These are phyloP conservation scores for Oreochromis aureus DNA, from an alignment of 2,113 vertebrate species.

Conservation along the genomic window DNA sequence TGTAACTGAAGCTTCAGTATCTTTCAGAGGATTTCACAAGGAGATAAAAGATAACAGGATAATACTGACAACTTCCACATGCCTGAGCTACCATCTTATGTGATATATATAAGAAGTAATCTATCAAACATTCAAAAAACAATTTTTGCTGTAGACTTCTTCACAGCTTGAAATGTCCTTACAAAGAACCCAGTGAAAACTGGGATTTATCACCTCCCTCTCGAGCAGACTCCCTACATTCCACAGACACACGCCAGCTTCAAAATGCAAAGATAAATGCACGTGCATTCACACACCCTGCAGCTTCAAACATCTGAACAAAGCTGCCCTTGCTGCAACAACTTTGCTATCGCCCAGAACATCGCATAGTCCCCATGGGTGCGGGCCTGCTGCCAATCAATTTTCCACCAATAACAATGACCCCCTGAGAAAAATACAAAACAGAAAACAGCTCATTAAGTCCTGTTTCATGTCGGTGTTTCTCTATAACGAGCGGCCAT, in stretches of 20 bases:
- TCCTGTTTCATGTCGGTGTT: constrained; percentile 49
- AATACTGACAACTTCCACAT: background rate
- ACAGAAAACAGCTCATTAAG: constrained; percentile 66
- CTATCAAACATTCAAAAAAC: background rate
- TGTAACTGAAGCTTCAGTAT: background rate
- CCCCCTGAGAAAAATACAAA: constrained; percentile 44
- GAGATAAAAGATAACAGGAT: background rate
- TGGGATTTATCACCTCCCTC: background rate
- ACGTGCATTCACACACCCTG: background rate
- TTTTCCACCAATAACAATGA: constrained; percentile 53
- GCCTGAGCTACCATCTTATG: background rate
- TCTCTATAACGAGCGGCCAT: constrained; percentile 61
- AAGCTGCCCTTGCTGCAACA: constrained; percentile 36
- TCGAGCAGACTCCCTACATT: background rate
- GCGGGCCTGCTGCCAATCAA: constrained; percentile 59
- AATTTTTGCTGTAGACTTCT: background rate
- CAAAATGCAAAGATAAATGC: background rate
- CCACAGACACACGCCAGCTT: background rate
- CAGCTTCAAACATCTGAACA: constrained; percentile 28
- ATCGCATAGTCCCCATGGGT: constrained; percentile 11
- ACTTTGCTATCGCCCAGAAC: constrained; percentile 37
- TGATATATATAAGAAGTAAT: background rate
- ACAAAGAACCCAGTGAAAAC: background rate
- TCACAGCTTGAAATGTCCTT: background rate
- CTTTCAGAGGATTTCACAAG: background rate